Base-by-base conservation (phyloP, 2,797 vertebrate genomes). In the Adrianichthys oophorus region DNA sequence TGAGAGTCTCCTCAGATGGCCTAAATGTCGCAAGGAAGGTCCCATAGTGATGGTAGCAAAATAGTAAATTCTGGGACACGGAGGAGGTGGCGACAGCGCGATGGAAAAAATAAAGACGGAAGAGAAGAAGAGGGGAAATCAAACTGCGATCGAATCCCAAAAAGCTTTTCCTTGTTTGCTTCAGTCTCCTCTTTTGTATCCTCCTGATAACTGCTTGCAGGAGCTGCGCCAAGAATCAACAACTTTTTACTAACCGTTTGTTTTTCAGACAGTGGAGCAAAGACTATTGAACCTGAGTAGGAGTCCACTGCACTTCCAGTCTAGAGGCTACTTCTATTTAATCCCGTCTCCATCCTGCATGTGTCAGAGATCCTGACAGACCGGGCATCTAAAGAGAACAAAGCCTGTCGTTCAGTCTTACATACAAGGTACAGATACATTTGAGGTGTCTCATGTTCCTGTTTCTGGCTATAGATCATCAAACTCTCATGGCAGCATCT, bases 391-490 rank as follows among this genome's bases (percentile, higher is more conserved):
- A 61, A 59, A 66, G 62, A 48, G 62, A 68, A 42, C 23, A 23
- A 63, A 52, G 57, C 48, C 51, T 65, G 37, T 44, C 60, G 49
- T 67, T 15, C 74, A 84, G 76, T 76, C 67, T 82, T 80, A 66
- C 78, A 61, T 32, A 46, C 51, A 75, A 68, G 86, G 86, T 86
- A 87, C 88, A 76, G 66, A 70, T 56, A 53, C 8, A 63, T 77
- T 42, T 64, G 46, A 76, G 52, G 57, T 6, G 47, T 79, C 59
- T 67, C 59, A 49, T 47, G 47, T 64, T 75, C 52, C 69, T 68
- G 44, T 68, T 71, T 78, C 46, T 44, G 44, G 67, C 50, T 75
- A 47, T 70, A 64, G 50, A 72, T 64, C 58, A 47, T 49, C 3
- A 4, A 69, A 52, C 56, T 57, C 42, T 68, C 50, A 32, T 68